Percentiles rank a stretch among this genome's conserved stretches.
Evolutionary conservation across 2,797 vertebrate species (phyloP).

Genomic region (Decapterus maruadsi): DNA sequence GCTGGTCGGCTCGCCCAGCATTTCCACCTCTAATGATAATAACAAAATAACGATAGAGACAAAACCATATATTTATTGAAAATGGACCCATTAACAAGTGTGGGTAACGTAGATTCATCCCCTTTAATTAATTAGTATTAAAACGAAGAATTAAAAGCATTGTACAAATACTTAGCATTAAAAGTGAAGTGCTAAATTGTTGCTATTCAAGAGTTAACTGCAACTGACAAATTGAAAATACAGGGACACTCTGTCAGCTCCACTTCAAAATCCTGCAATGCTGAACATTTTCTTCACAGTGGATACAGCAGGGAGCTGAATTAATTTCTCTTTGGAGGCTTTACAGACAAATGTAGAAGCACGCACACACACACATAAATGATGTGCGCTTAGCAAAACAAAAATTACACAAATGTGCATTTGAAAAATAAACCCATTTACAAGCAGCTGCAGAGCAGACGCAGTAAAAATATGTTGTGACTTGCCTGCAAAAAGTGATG

Average conservation of each 20-base stretch:
- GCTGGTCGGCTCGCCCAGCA: too few species aligned
- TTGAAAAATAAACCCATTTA: slow-evolving; percentile 62
- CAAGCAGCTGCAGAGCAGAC: slow-evolving; percentile 55
- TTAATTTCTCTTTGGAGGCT: slow-evolving; percentile 25
- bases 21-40: too few species aligned
- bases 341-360: slow-evolving; percentile 13
- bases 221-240: slow-evolving; percentile 8
- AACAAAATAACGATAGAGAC: too few species aligned
- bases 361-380: background rate
- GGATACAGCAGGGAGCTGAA: slow-evolving; percentile 12
- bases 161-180: background rate
- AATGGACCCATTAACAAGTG: too few species aligned
- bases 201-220: background rate
- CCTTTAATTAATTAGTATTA: too few species aligned
- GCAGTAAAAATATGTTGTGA: slow-evolving; percentile 54
- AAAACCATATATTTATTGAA: too few species aligned
- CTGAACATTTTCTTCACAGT: background rate
- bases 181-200: background rate
- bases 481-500: slow-evolving; percentile 69
- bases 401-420: slow-evolving; percentile 51
- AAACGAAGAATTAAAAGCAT: too few species aligned
- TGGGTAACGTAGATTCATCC: too few species aligned
- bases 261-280: slow-evolving; percentile 1
- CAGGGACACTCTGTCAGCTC: background rate
- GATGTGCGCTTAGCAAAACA: slow-evolving; percentile 45